A percentile compares a stretch with the other conserved stretches of the same genome.
Conservation (phyloP, 1,140 invertebrate species). For the Listronotus bonariensis region DNA sequence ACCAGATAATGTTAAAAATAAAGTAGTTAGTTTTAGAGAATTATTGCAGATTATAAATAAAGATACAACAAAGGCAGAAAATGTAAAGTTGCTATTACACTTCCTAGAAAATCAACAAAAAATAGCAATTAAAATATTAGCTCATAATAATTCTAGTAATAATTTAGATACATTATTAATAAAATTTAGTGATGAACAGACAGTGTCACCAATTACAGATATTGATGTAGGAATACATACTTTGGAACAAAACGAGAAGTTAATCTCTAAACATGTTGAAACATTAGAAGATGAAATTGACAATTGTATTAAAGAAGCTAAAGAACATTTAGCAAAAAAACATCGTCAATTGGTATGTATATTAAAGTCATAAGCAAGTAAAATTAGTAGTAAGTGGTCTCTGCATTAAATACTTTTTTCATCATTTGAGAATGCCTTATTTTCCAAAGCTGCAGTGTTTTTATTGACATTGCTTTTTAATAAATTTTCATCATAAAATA, state of each 20-base stretch:
- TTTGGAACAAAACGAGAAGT: constrained; percentile 53
- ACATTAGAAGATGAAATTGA: constrained; percentile 52
- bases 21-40: constrained; percentile 46
- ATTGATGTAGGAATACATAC: constrained; percentile 51
- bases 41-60: constrained; percentile 37
- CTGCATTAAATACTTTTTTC: no score
- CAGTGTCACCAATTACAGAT: constrained; percentile 44
- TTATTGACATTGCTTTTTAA: no score
- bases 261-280: constrained; percentile 51
- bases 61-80: constrained; percentile 32
- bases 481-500: no score
- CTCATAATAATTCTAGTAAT: constrained; percentile 23
- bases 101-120: constrained; percentile 41
- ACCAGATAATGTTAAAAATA: constrained; percentile 44
- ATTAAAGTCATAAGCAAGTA: no score
- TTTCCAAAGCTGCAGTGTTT: no score
- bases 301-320: constrained; percentile 50
- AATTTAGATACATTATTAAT: constrained; percentile 42
- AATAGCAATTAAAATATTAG: constrained; percentile 32
- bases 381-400: no score
- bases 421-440: no score
- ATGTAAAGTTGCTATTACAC: constrained; percentile 47
- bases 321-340: constrained; percentile 50
- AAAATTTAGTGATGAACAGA: constrained; percentile 45
- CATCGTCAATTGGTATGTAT: constrained; percentile 51